These are phyloP conservation scores for Calliopsis andreniformis DNA, from an alignment of 1,140 invertebrate species.

Conservation along the genomic window DNA sequence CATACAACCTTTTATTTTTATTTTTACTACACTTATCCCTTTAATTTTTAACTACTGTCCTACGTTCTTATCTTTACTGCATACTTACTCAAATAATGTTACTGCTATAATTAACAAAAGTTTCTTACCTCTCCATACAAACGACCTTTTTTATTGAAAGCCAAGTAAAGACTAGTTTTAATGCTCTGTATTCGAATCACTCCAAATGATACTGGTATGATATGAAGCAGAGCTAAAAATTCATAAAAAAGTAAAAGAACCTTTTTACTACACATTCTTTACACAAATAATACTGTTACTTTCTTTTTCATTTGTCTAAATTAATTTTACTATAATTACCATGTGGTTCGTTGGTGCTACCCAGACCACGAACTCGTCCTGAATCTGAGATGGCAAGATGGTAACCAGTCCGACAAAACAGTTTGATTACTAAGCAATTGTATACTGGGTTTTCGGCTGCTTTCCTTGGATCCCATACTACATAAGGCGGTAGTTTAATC, in stretches of 20 bases:
- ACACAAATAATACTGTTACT: background rate
- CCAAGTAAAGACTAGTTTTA: slow-evolving; percentile 83
- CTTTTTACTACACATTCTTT: background rate
- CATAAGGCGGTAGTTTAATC: slow-evolving; percentile 43
- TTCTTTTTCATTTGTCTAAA: background rate
- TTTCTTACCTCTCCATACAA: slow-evolving; percentile 85
- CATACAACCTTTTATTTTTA: no score
- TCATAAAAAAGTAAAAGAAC: background rate
- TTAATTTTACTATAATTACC: slow-evolving; percentile 73
- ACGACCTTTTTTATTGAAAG: slow-evolving; percentile 84
- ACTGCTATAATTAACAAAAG: no score
- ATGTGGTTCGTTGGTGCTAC: slow-evolving; percentile 80
- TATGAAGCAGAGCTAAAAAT: slow-evolving; percentile 82
- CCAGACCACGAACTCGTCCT: slow-evolving; percentile 82
- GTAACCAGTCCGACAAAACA: slow-evolving; percentile 83
- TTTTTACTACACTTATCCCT: no score
- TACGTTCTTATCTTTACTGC: no score
- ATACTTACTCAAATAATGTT: no score
- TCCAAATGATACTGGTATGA: slow-evolving; percentile 80
- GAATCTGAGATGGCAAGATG: slow-evolving; percentile 82
- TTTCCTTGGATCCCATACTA: slow-evolving; percentile 71
- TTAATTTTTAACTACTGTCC: no score
- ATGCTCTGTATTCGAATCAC: slow-evolving; percentile 83
- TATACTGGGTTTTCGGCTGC: slow-evolving; percentile 68
- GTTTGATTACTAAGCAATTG: slow-evolving; percentile 78